Conservation (phyloP, 2,888 invertebrate genomes). For the Allacma fusca region DNA sequence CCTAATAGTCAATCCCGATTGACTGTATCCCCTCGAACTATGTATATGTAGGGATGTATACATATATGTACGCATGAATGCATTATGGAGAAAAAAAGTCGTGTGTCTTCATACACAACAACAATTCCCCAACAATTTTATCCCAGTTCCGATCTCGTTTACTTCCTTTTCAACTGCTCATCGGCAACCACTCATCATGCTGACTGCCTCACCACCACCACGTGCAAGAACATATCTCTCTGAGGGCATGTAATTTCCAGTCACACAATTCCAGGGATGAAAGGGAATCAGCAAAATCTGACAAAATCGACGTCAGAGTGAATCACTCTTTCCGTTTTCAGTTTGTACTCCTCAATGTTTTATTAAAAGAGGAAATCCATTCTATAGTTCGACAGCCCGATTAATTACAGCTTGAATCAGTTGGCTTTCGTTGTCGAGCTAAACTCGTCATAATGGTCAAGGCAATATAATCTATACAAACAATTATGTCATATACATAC, state of each 20-base stretch:
- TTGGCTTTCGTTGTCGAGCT: neutral
- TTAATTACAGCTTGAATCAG: constrained; percentile 1
- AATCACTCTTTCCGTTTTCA: constrained; percentile 6
- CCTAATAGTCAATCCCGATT: constrained; percentile 14
- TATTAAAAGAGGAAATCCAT: constrained; percentile 6
- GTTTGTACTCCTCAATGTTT: neutral
- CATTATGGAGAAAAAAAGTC: neutral
- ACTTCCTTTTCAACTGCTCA: constrained; percentile 39
- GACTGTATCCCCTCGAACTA: neutral
- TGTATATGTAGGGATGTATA: neutral
- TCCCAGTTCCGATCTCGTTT: constrained; percentile 47
- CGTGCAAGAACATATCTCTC: neutral
- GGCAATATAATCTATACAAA: neutral
- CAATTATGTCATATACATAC: neutral
- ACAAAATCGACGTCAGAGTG: constrained; percentile 27
- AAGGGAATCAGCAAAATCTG: constrained; percentile 17
- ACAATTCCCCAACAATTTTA: constrained; percentile 47
- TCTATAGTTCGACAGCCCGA: constrained; percentile 11
- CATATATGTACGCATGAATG: neutral
- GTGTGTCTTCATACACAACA: constrained; percentile 30
- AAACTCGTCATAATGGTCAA: neutral
- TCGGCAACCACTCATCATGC: constrained; percentile 39
- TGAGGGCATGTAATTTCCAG: neutral
- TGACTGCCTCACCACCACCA: constrained; percentile 8
- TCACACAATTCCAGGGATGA: constrained; percentile 12